Conservation (phyloP, 2,797 vertebrate species). For the Agapornis canus region DNA sequence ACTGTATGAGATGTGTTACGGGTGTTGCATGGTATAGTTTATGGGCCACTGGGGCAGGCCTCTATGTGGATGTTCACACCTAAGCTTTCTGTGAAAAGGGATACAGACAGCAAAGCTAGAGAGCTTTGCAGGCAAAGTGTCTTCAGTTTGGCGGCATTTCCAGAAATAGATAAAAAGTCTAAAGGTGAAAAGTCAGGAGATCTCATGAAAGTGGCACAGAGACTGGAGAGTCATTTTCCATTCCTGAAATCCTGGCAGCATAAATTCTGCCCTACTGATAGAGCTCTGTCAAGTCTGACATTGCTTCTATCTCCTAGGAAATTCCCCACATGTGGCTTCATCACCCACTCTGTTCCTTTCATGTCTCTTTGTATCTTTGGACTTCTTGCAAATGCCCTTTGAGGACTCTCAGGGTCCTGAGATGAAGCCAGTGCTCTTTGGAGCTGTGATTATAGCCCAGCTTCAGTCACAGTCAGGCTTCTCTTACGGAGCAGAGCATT, state of each 20-base stretch:
- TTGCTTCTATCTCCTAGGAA: neutral
- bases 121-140: neutral
- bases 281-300: neutral
- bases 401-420: neutral
- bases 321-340: neutral
- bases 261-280: neutral
- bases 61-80: neutral
- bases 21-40: neutral
- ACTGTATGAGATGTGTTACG: neutral
- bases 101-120: neutral
- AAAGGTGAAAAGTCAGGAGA: neutral
- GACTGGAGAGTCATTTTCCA: neutral
- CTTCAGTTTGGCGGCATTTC: neutral
- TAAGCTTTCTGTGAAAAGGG: neutral
- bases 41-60: neutral
- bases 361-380: neutral
- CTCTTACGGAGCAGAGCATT: neutral
- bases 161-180: neutral
- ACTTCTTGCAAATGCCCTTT: neutral
- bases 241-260: neutral
- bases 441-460: neutral
- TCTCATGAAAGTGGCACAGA: neutral
- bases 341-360: neutral
- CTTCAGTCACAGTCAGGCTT: neutral
- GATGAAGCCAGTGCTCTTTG: neutral